Conservation (phyloP, 2,888 invertebrate genomes). For the Cryptus viduatorius region DNA sequence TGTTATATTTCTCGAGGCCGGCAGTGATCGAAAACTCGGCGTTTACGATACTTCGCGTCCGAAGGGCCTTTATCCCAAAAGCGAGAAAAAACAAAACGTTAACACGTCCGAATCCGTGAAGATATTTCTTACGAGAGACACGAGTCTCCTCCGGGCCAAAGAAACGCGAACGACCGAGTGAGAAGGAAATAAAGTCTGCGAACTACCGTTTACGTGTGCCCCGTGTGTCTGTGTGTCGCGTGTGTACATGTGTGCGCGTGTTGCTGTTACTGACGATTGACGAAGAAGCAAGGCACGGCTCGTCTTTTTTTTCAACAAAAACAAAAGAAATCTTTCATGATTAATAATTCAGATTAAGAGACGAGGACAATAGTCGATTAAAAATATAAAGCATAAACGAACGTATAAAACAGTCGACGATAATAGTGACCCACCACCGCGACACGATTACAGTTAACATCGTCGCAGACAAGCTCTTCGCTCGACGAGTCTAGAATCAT, state of each 20-base stretch:
- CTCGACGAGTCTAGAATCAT: background rate
- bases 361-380: background rate
- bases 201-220: conserved; percentile 7
- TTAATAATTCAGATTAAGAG: background rate
- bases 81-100: background rate
- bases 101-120: conserved; percentile 10
- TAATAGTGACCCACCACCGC: no score
- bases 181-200: conserved; percentile 34
- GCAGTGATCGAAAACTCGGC: conserved; percentile 26
- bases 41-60: background rate
- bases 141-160: conserved; percentile 55
- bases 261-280: background rate
- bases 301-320: background rate
- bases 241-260: background rate
- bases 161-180: conserved; percentile 52
- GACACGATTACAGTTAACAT: background rate
- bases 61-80: background rate
- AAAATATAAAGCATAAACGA: background rate
- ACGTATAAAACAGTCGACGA: background rate
- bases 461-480: background rate
- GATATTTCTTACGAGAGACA: conserved; percentile 46
- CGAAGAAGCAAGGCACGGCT: background rate
- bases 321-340: background rate
- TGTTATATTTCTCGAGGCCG: conserved; percentile 22
- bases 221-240: background rate